phyloP scores from a whole-genome alignment of 2,113 vertebrate genomes.

The Hemichromis elongatus region DNA sequence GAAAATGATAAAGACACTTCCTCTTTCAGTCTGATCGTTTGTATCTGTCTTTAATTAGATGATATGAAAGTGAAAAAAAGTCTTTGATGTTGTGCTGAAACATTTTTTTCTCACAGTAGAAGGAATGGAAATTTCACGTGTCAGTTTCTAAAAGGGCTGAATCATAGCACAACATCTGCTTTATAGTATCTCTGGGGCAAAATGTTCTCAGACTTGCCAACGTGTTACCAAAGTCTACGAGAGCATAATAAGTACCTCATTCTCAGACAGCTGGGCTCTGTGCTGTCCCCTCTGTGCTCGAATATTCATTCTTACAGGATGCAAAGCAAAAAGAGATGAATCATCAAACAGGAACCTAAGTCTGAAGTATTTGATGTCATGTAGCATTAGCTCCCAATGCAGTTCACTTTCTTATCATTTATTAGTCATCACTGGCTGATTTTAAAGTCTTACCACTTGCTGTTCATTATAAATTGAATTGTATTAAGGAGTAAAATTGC shows the following conservation, averaged over 20 bases:
- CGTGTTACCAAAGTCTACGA: constrained; percentile 37
- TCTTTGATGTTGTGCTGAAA: not conserved
- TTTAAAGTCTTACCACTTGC: constrained; percentile 12
- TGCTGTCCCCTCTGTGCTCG: not conserved
- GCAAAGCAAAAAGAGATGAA: constrained; percentile 21
- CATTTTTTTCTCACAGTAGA: not conserved
- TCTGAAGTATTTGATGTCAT: constrained; percentile 35
- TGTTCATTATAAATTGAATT: constrained; percentile 22
- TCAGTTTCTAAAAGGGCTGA: constrained; percentile 30
- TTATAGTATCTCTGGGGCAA: constrained; percentile 14
- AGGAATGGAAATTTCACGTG: constrained; percentile 10
- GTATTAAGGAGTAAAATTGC: constrained; percentile 1
- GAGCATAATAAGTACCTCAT: not conserved
- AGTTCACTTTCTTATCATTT: constrained; percentile 32
- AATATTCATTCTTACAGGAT: constrained; percentile 42
- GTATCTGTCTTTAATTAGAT: constrained; percentile 6
- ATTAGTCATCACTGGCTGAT: constrained; percentile 6
- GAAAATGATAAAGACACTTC: not conserved
- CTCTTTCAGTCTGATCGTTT: not conserved
- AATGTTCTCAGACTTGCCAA: constrained; percentile 12
- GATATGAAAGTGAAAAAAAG: not conserved
- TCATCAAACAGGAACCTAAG: constrained; percentile 11
- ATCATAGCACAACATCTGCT: constrained; percentile 47
- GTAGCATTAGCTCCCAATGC: constrained; percentile 25
- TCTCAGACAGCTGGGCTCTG: not conserved